Evolutionary conservation across 2,797 vertebrate genomes (phyloP), one percentile per base, ranked within the genome.

Genomic region (Varecia variegata): DNA sequence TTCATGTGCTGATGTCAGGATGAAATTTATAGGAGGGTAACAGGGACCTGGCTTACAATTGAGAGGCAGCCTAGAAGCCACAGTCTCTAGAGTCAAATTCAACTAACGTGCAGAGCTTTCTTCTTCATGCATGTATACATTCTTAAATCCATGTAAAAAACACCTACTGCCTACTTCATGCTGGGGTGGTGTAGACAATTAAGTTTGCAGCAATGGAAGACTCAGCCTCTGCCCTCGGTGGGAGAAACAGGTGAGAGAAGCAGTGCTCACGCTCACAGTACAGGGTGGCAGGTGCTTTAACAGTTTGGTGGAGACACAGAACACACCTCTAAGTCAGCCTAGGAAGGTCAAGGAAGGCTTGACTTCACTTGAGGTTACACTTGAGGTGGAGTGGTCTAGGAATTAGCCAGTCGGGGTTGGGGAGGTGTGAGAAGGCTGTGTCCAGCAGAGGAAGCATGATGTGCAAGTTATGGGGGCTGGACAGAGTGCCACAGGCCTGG

Each of bases 251-350:
- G 0, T 20, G 10, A 38, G 58, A 81, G 60, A 68, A 76, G 35
- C 71, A 27, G 54, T 23, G 21, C 60, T 17, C 18, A 21, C 5
- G 7, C n/a, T 27, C 43, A 77, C 21, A 6, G 1, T 6, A 8
- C 32, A 27, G 30, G 23, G 35, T 27, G 32, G 25, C 35, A n/a
- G 45, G 10, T 18, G 60, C 58, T 13, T 0, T 13, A 15, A 6
- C 9, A 5, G 15, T 2, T 11, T 2, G 30, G 35, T 13, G 2
- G 1, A 38, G 14, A 50, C 17, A 15, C 18, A 10, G 32, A 45
- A 71, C 25, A 15, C 23, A 35, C 4, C 5, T 23, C 35, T 15
- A 21, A 27, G 60, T 21, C 43, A 18, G 80, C 12, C 80, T n/a
- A 14, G 54, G 40, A 38, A 73, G 38, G 47, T 30, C 60, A 3